These are phyloP conservation scores for Zoroaster sp. DNA, from an alignment of 53 echinoderm and acorn worm genomes.

Conservation along the genomic window DNA sequence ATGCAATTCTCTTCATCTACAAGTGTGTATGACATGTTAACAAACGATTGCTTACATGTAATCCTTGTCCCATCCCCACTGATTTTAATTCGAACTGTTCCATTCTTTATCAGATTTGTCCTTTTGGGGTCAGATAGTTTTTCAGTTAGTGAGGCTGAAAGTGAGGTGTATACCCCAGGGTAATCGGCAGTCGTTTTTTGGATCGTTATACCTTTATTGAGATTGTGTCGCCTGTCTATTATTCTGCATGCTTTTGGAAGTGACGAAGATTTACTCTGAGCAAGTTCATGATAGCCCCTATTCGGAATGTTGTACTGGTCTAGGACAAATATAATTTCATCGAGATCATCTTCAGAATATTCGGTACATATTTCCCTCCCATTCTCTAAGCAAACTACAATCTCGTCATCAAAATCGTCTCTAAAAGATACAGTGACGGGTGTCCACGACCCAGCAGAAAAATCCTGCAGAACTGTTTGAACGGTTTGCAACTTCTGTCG, in stretches of 20 bases:
- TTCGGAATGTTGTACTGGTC: constrained; percentile 56
- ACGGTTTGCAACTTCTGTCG: not conserved
- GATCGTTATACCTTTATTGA: constrained; percentile 29
- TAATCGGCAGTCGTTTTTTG: constrained; percentile 24
- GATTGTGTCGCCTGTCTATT: not conserved
- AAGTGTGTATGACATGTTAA: constrained; percentile 47
- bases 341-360: constrained; percentile 37
- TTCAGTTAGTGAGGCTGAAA: not conserved
- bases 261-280: constrained; percentile 1
- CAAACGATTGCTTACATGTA: constrained; percentile 38
- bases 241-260: constrained; percentile 23
- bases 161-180: constrained; percentile 53
- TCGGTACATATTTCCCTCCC: not conserved
- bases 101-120: constrained; percentile 4
- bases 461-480: not conserved
- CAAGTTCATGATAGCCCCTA: constrained; percentile 56
- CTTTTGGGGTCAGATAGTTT: constrained; percentile 34
- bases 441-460: not conserved
- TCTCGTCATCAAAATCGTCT: constrained; percentile 45
- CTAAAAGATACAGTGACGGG: constrained; percentile 25
- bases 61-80: constrained; percentile 48
- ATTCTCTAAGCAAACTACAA: not conserved
- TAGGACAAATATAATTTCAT: constrained; percentile 50
- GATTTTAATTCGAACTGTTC: not conserved
- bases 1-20: constrained; percentile 31